Evolutionary conservation across 2,113 vertebrate species (phyloP).

Genomic region (Pomatorhinus ruficollis): DNA sequence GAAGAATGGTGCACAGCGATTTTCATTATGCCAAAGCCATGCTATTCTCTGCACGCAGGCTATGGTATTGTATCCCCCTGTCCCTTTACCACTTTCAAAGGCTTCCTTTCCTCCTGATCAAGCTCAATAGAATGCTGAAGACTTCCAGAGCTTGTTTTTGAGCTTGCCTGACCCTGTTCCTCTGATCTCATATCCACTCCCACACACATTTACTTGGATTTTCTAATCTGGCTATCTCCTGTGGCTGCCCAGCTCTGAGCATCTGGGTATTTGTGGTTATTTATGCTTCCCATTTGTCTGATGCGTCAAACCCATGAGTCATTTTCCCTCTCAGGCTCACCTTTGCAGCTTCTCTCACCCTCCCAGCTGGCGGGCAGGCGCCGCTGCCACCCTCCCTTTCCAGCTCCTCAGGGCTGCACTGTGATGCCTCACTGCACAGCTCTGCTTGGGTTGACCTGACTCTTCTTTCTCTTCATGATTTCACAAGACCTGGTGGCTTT

Average conservation of each 20-base stretch:
- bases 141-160: slow-evolving; percentile 36
- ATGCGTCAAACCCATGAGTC: background rate
- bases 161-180: slow-evolving; percentile 24
- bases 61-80: background rate
- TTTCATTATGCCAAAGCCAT: slow-evolving; percentile 15
- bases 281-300: slow-evolving; percentile 20
- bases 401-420: background rate
- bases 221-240: slow-evolving; percentile 28
- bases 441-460: background rate
- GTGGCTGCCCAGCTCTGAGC: background rate
- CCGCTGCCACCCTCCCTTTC: background rate
- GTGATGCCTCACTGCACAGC: background rate
- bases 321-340: slow-evolving; percentile 5
- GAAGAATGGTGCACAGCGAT: slow-evolving; percentile 1
- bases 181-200: slow-evolving; percentile 50
- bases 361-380: fast-evolving
- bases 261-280: background rate
- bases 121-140: slow-evolving; percentile 10
- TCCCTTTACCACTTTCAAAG: slow-evolving; percentile 35
- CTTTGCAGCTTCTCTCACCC: background rate
- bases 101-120: background rate
- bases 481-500: background rate
- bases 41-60: background rate
- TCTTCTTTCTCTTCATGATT: background rate
- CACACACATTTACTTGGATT: slow-evolving; percentile 9